phyloP scores from a whole-genome alignment of 2,113 vertebrate genomes.

The Gambusia holbrooki region DNA sequence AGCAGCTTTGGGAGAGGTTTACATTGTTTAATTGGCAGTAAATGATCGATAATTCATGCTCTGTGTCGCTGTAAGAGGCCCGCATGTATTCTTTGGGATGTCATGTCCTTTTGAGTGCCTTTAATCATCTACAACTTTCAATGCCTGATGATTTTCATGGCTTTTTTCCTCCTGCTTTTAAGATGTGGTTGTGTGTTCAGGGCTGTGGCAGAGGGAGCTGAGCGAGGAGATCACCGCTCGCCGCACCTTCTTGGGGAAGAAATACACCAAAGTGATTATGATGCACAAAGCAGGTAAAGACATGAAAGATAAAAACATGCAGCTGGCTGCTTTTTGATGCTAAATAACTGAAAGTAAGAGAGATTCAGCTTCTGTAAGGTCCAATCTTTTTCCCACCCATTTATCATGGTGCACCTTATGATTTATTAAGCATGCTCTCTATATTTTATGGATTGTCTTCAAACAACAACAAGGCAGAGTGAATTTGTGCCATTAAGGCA shows the following conservation, averaged over 20 bases:
- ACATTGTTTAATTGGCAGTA: constrained; percentile 18
- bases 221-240: constrained; percentile 47
- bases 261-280: constrained; percentile 76
- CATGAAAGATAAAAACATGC: constrained; percentile 2
- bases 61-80: background rate
- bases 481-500: constrained; percentile 20
- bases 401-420: constrained; percentile 49
- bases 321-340: constrained; percentile 17
- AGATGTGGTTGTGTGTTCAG: constrained; percentile 44
- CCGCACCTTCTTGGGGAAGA: constrained; percentile 69
- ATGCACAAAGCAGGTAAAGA: constrained; percentile 73
- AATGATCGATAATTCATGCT: constrained; percentile 28
- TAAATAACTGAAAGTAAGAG: constrained; percentile 40
- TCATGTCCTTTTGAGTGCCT: background rate
- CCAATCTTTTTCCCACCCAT: constrained; percentile 41
- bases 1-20: constrained; percentile 12
- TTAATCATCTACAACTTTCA: constrained; percentile 4
- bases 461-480: constrained; percentile 42
- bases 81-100: constrained; percentile 13
- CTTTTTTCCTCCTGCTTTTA: constrained; percentile 20
- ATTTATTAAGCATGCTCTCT: constrained; percentile 60
- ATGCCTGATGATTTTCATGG: constrained; percentile 5
- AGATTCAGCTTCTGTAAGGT: constrained; percentile 47
- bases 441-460: constrained; percentile 58
- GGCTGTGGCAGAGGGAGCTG: constrained; percentile 73